Percentiles rank a stretch among this genome's conserved stretches.
Conservation (phyloP, 1,140 invertebrate genomes). For the Agraylea sexmaculata region DNA sequence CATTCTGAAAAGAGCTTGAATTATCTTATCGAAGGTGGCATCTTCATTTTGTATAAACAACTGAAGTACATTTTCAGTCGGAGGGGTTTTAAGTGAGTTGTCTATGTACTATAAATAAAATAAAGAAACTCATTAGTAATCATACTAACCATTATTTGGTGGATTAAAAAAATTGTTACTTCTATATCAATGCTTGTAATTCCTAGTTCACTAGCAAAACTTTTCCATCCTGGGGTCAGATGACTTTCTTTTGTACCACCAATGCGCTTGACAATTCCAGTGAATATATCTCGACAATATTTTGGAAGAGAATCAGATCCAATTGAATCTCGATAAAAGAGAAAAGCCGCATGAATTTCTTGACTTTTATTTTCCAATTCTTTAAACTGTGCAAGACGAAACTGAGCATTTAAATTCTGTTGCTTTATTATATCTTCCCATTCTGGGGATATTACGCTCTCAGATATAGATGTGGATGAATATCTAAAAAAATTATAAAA, state of each 20-base stretch:
- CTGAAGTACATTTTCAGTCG: conserved; percentile 32
- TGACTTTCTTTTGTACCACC: conserved; percentile 13
- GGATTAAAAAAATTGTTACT: too few relatives aligned
- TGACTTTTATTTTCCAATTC: too few relatives aligned
- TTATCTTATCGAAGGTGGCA: conserved; percentile 35
- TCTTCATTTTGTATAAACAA: conserved; percentile 35
- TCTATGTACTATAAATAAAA: conserved; percentile 33
- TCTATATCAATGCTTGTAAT: conserved; percentile 9
- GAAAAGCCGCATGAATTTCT: conserved; percentile 30
- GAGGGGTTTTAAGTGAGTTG: conserved; percentile 32
- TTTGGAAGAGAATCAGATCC: conserved; percentile 8
- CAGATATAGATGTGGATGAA: too few relatives aligned
- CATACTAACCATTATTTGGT: conserved; percentile 16
- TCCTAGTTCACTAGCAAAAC: conserved; percentile 15
- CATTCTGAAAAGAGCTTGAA: conserved; percentile 32
- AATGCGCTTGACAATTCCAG: conserved; percentile 12
- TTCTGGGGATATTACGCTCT: too few relatives aligned
- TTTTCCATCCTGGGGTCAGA: conserved; percentile 17
- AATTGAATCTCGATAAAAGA: conserved; percentile 31
- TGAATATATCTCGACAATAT: conserved; percentile 14
- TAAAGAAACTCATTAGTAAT: conserved; percentile 1
- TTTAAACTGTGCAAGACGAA: too few relatives aligned
- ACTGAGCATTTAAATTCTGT: too few relatives aligned
- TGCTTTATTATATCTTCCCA: too few relatives aligned
- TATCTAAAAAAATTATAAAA: too few relatives aligned